Evolutionary conservation across 2,797 vertebrate genomes (phyloP), one percentile per base, ranked within the genome.

Genomic region (Graptemys geographica): DNA sequence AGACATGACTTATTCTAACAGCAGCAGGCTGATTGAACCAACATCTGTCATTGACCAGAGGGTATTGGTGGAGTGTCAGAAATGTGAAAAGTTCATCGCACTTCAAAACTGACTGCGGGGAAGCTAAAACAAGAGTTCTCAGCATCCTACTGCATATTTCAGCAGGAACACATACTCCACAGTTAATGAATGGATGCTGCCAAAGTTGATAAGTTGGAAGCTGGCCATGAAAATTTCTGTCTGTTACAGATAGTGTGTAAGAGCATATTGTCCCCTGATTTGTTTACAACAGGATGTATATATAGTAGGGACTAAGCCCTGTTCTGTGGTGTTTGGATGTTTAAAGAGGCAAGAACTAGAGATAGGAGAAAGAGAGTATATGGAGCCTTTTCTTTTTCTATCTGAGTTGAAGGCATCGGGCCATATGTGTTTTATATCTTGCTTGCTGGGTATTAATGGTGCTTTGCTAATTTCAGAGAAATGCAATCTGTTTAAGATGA

Each of bases 171-270:
- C 81, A 3, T 86, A 91, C 95, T 89, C 86, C 80, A 79, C 11
- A 80, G 57, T 82, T 33, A 90, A 90, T 88, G 25, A 90, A 72
- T 59, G 0, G 1, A 80, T 90, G 90, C 90, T 96, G 91, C 83
- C 89, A 95, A 94, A 90, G 59, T 84, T 90, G 96, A 97, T 96
- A 97, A 94, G 87, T 55, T 96, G 89, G 90, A 83, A 84, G 18
- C 82, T 93, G 62, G 85, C 90, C 86, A 90, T 57, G 72, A 94
- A 91, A 84, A 33, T 93, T 82, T 0, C 92, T 90, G 83, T 13
- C 3, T 84, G 9, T 41, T 74, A 10, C 0, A 1, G 72, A 56
- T 94, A 28, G 41, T 96, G 62, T 84, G 80, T 83, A 84, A 72
- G 57, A 90, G 74, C 47, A 69, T 49, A 5, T 0, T 88, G 65